phyloP scores from a whole-genome alignment of 2,797 vertebrate genomes.

The Crocodylus rhombifer region DNA sequence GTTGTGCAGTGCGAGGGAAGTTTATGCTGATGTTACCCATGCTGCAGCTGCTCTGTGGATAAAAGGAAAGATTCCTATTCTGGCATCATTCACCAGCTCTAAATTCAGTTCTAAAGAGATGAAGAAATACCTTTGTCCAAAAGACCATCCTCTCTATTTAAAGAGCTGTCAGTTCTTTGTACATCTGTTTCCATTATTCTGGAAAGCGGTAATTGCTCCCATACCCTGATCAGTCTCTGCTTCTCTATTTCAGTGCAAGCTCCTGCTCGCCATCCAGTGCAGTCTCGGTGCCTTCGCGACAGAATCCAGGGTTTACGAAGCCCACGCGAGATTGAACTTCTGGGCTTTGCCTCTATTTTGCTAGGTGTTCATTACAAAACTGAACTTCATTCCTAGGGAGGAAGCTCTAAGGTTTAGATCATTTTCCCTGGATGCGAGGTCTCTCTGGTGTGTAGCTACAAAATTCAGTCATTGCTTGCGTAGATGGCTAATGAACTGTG shows the following conservation, averaged over 20 bases:
- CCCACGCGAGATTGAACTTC: neutral
- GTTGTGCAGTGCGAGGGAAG: neutral
- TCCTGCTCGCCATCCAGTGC: neutral
- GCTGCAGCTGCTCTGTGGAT: slow-evolving; percentile 5
- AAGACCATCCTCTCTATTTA: slow-evolving; percentile 11
- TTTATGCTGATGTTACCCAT: neutral
- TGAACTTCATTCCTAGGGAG: no score
- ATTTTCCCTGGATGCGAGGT: no score
- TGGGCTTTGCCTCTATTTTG: no score
- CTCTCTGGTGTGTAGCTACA: no score
- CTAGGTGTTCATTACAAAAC: no score
- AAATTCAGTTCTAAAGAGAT: neutral
- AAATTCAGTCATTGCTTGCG: no score
- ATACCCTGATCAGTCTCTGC: accelerated
- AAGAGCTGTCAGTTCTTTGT: neutral
- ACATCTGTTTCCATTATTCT: neutral
- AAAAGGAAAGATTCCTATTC: neutral
- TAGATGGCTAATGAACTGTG: neutral
- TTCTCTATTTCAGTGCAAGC: neutral
- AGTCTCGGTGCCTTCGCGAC: neutral
- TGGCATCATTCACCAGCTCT: accelerated
- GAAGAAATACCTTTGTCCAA: neutral
- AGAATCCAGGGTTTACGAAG: neutral
- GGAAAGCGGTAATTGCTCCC: neutral
- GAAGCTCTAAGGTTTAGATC: no score